Evolutionary conservation across 2,797 vertebrate species (phyloP), one percentile per base, ranked within the genome.

Genomic region (Salarias fasciatus): DNA sequence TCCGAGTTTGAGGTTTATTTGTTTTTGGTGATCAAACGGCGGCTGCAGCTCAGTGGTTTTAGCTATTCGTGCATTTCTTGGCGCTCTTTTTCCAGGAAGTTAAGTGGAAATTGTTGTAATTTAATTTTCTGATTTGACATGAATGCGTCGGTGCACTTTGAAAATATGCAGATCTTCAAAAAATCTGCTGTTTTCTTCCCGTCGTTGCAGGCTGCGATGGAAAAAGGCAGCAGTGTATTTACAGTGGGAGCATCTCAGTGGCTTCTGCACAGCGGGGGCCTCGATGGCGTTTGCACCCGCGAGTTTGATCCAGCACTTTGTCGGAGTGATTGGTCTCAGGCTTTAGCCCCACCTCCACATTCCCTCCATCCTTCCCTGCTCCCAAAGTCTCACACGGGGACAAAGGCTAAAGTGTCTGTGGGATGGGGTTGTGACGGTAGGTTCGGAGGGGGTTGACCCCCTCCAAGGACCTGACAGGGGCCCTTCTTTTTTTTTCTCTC

Each of bases 331-430:
- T 82, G 79, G 83, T 86, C 79, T 75, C 79, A 76, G 77, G 63
- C 73, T 70, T 54, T 68, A 62, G 75, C 82, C 51, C 83, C 77
- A 62, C 79, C 80, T 80, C 65, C 70, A 52, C 81, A 87, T 80
- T 82, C 84, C 82, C 83, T 56, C 82, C n/a, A 58, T 77, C 66
- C 72, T 71, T 76, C 58, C 70, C 72, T 76, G 81, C 75, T 87
- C 80, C 80, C 72, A 66, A n/a, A 84, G 80, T 80, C 79, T 79
- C 83, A 81, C 86, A 79, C 71, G 8, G 73, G 88, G 87, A 92
- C 90, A 92, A 92, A 91, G 90, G 87, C 88, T 88, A 89, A 90
- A 90, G 90, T 91, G 91, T 92, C 86, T 90, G 76, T 80, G 69
- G 72, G 83, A 84, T 79, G 79, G 76, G 85, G 83, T 82, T 80